A percentile compares a stretch with the other conserved stretches of the same genome.
Evolutionary conservation across 1,140 invertebrate genomes (phyloP).

Genomic region (Tribolium castaneum): DNA sequence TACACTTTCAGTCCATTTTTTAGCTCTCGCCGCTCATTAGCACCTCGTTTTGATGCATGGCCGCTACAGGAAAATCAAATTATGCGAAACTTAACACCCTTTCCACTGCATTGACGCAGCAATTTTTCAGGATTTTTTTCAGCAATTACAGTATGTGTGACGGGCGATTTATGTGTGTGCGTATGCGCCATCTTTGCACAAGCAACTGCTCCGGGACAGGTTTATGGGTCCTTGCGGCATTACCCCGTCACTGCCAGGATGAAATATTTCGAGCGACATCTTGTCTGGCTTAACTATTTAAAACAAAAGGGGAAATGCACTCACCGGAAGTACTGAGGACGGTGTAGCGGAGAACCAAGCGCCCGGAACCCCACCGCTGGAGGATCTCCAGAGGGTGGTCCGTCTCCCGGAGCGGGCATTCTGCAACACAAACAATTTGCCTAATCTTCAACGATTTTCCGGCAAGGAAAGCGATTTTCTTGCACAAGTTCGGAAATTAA

Average conservation of each 20-base stretch:
- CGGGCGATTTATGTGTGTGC: conserved; percentile 13
- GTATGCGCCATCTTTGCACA: conserved; percentile 15
- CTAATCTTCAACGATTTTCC: too few species aligned
- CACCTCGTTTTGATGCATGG: not conserved
- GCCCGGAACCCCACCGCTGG: conserved; percentile 61
- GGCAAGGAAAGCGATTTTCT: too few species aligned
- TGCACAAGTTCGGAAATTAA: too few species aligned
- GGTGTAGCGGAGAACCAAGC: conserved; percentile 59
- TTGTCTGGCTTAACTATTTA: conserved; percentile 21
- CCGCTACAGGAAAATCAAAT: not conserved
- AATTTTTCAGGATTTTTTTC: not conserved
- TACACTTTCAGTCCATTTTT: not conserved
- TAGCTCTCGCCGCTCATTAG: not conserved
- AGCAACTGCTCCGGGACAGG: conserved; percentile 15
- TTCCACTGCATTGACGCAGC: not conserved
- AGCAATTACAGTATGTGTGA: conserved; percentile 1
- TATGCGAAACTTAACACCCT: not conserved
- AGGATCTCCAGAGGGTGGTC: conserved; percentile 62
- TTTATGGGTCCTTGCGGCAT: conserved; percentile 29
- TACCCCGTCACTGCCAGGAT: conserved; percentile 7
- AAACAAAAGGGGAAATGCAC: conserved; percentile 37
- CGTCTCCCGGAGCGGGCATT: conserved; percentile 56
- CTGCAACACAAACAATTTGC: conserved; percentile 54
- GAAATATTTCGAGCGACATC: conserved; percentile 14
- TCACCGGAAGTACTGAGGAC: conserved; percentile 59